phyloP scores from a whole-genome alignment of 2,113 vertebrate genomes.

The Saiga tatarica region DNA sequence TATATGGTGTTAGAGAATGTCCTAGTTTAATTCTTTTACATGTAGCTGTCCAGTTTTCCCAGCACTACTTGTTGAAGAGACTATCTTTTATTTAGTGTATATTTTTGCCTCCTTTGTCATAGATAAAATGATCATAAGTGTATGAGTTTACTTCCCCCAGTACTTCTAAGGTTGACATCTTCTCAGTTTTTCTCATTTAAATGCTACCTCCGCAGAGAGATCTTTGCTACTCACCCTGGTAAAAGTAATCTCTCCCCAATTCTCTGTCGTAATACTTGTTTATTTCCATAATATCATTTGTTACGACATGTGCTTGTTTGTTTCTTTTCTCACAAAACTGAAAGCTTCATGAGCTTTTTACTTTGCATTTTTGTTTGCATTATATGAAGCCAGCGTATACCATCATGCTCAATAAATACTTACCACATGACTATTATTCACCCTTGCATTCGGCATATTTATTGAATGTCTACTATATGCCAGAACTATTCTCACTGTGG shows the following conservation, averaged over 20 bases:
- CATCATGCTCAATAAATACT: neutral
- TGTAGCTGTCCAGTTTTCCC: neutral
- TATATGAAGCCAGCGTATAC: neutral
- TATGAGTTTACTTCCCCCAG: neutral
- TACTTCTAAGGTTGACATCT: neutral
- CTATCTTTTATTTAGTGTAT: neutral
- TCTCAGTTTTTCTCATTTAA: neutral
- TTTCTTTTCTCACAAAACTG: neutral
- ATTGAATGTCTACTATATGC: neutral
- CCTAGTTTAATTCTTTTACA: neutral
- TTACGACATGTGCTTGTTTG: neutral
- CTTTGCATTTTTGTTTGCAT: neutral
- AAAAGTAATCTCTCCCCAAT: neutral
- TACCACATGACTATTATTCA: neutral
- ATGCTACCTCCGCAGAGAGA: neutral
- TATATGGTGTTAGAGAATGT: neutral
- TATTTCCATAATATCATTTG: neutral
- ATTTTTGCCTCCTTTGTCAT: neutral
- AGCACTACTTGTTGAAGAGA: neutral
- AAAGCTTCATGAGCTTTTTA: neutral
- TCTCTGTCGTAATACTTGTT: neutral
- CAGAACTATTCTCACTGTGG: neutral
- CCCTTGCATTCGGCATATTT: neutral
- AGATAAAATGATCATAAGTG: neutral
- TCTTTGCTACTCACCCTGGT: neutral